Evolutionary conservation across 2,797 vertebrate genomes (phyloP), one percentile per base, ranked within the genome.

Genomic region (Falco novaeseelandiae): DNA sequence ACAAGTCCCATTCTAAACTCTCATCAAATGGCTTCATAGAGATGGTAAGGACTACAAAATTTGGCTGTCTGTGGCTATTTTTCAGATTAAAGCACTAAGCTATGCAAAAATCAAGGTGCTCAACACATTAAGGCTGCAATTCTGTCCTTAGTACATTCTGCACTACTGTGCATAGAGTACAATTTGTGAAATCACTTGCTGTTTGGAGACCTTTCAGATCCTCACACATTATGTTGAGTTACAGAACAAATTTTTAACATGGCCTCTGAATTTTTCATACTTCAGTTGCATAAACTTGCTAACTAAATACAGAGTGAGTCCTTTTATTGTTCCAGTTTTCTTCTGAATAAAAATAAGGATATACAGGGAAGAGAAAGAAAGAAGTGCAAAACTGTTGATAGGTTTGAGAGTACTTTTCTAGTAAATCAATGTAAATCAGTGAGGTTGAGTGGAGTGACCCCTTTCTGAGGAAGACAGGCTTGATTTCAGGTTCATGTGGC

Each of bases 201-300:
- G 34, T 76, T 95, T 72, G 82, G 59, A 90, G 88, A 74, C 12
- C 30, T 87, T 93, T 86, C 51, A 62, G 42, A 61, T 82, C 49
- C 63, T 87, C 58, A 80, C n/a, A 29, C 3, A 8, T 62, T 44
- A 42, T 29, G 27, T 0, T 88, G 34, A 93, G 29, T 49, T 83
- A 34, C 38, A 69, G 46, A 87, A 82, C 51, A 76, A 54, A 62
- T 71, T 83, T 95, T 84, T 54, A 79, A 65, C 42, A n/a, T 5
- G 17, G 57, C 69, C 40, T 82, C 74, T 95, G 69, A 94, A 84
- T 84, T 94, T 93, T 78, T 93, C 36, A 82, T 90, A 59, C 62
- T 57, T 67, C 38, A 22, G n/a, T 65, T 61, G 38, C 15, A 66
- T 44, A 52, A 72, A 30, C 13, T 55, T 88, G 44, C 15, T 38